Base-by-base conservation (phyloP, 1,140 invertebrate genomes). In the Diorhabda carinulata region DNA sequence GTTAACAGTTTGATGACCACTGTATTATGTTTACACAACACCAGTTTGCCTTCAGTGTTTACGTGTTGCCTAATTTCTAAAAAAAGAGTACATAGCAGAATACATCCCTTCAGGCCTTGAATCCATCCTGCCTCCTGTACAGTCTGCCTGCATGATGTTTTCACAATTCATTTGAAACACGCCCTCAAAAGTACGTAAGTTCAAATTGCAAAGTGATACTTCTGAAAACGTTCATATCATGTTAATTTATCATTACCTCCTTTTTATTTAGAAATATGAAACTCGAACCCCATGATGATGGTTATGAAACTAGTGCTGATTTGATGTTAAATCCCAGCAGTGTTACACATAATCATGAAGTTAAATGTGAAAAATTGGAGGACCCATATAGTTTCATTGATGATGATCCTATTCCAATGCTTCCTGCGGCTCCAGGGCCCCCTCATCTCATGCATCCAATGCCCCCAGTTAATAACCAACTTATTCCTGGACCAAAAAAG, bases 371-470 rank as follows among this genome's bases (percentile, higher is more conserved):
- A 76, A 86, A 87, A 68, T 79, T 85, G 66, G 88, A 88, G 72
- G 91, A 92, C 80, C 91, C 91, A 2, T 92, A 92, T 80, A 91
- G 89, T 78, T 92, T 92, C 83, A 91, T 92, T 41, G 91, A 92
- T 77, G 91, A 93, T 78, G 90, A 87, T 67, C 83, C 84, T 56
- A 84, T 86, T 80, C 84, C 83, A 64, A 83, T 84, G 70, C 83
- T 86, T 82, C 80, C 77, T 67, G 67, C 71, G 56, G 70, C 69
- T 64, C 76, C 77, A 69, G 74, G 74, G 61, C 75, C 76, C 40
- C 76, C 77, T 43, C 73, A 74, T 67, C 70, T 73, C 62, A 77
- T 76, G 74, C 76, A 74, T 66, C 77, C 72, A 10, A 70, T 73
- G 68, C 73, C 72, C 64, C 74, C 74, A 65, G 44, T 84, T 73